These are phyloP conservation scores for Anorthoa munda DNA, from an alignment of 2,888 invertebrate species.

Conservation along the genomic window DNA sequence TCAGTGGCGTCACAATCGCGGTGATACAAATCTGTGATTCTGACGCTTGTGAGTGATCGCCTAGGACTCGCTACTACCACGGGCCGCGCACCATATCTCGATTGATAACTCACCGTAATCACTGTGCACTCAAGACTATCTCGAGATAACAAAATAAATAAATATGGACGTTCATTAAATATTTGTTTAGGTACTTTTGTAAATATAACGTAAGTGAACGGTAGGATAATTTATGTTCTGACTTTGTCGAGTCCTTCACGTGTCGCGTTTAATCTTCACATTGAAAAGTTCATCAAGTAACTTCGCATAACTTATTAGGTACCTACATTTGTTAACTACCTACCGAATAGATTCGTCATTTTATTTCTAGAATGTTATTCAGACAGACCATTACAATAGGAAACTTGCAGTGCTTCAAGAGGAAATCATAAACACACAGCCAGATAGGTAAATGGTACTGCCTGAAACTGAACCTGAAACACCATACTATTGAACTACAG, in stretches of 20 bases:
- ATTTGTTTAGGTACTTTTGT: conserved; percentile 49
- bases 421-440: not conserved
- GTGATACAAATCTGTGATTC: conserved; percentile 84
- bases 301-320: conserved; percentile 40
- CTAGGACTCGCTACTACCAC: conserved; percentile 73
- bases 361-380: not conserved
- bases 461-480: not conserved
- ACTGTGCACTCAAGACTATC: conserved; percentile 57
- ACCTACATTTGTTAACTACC: conserved; percentile 16
- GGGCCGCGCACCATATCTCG: conserved; percentile 63
- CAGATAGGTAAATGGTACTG: no score
- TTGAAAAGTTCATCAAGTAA: conserved; percentile 61
- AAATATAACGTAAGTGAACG: conserved; percentile 49
- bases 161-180: conserved; percentile 57
- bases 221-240: conserved; percentile 45
- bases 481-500: no score
- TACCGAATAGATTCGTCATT: conserved; percentile 12
- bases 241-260: conserved; percentile 54
- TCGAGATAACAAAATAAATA: conserved; percentile 57
- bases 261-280: conserved; percentile 49
- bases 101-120: conserved; percentile 66
- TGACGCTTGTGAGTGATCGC: conserved; percentile 88
- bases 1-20: conserved; percentile 88
- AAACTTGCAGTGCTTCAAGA: not conserved
- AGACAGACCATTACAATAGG: no score